Conservation (phyloP, 2,113 vertebrate species). For the Aptenodytes forsteri region DNA sequence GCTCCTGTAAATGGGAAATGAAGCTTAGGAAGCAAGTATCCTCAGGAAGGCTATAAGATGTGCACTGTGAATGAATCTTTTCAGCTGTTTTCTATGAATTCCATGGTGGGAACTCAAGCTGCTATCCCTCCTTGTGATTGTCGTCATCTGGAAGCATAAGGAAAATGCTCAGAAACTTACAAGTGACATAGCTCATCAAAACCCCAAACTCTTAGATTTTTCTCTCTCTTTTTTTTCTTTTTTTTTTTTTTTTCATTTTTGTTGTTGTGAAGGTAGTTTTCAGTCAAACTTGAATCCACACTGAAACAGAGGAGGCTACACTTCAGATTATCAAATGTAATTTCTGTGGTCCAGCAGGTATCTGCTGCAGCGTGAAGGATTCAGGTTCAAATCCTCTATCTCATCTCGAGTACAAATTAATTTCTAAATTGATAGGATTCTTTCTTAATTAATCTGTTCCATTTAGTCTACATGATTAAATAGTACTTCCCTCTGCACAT, state of each 20-base stretch:
- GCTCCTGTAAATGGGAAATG: neutral
- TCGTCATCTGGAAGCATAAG: neutral
- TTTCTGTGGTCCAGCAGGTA: neutral
- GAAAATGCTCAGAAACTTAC: neutral
- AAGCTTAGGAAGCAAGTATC: neutral
- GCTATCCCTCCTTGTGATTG: neutral
- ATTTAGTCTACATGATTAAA: neutral
- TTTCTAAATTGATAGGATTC: neutral
- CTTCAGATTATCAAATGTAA: neutral
- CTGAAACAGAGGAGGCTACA: neutral
- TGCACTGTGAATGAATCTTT: neutral
- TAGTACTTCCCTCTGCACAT: neutral
- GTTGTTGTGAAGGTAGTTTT: neutral
- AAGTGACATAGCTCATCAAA: neutral
- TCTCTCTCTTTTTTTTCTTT: neutral
- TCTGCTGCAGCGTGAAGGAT: neutral
- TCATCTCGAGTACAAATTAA: fast-evolving
- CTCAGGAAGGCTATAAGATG: neutral
- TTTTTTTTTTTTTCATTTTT: neutral
- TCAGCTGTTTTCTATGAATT: neutral
- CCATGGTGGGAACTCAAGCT: neutral
- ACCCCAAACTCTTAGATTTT: neutral
- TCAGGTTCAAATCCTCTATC: neutral
- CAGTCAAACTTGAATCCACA: neutral
- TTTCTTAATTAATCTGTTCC: neutral